phyloP scores from a whole-genome alignment of 2,797 vertebrate species.

The Falco cherrug region DNA sequence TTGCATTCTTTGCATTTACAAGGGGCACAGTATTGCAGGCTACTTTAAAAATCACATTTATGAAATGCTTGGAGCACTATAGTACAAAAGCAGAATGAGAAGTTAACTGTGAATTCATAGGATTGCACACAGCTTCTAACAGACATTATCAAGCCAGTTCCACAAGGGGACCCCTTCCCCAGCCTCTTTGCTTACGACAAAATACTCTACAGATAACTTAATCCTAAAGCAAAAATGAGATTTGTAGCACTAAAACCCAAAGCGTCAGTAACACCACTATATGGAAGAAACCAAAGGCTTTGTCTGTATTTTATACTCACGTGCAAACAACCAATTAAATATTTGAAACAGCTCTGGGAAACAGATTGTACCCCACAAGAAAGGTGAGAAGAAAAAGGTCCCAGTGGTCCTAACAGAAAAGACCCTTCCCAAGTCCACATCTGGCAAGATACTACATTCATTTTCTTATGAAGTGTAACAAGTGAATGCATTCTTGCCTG shows the following conservation, averaged over 20 bases:
- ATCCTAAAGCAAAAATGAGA: background rate
- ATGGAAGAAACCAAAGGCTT: background rate
- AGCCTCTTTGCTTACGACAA: background rate
- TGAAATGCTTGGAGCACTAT: background rate
- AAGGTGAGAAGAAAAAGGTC: background rate
- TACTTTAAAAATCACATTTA: background rate
- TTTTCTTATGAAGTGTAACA: background rate
- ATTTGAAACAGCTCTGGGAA: background rate
- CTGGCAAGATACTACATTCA: background rate
- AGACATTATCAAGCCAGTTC: background rate
- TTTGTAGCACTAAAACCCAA: background rate
- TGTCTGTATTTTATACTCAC: background rate
- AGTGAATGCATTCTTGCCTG: background rate
- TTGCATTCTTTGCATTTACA: background rate
- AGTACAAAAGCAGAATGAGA: background rate
- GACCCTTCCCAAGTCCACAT: fast-evolving
- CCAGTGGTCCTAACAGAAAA: background rate
- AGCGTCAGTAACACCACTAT: background rate
- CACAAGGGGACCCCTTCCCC: background rate
- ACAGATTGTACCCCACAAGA: background rate
- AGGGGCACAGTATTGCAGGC: background rate
- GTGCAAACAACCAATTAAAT: background rate
- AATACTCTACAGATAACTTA: background rate
- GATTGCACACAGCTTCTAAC: background rate
- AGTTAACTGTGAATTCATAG: background rate